phyloP scores from a whole-genome alignment of 2,113 vertebrate species.

The Chauna torquata region DNA sequence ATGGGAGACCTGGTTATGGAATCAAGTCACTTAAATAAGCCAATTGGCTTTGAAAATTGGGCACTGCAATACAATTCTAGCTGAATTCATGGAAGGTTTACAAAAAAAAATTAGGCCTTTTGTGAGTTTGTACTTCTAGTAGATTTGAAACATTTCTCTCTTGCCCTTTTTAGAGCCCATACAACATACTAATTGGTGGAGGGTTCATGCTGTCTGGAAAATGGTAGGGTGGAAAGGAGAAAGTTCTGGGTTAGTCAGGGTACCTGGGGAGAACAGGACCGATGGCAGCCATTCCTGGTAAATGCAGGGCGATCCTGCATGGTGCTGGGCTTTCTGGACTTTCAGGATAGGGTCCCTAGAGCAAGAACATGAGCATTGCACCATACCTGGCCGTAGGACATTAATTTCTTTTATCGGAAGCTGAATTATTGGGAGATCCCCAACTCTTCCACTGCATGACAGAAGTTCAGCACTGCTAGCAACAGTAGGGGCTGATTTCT shows the following conservation, averaged over 20 bases:
- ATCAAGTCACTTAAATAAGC: not conserved
- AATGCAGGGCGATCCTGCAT: not conserved
- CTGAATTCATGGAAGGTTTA: not conserved
- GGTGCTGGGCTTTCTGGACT: not conserved
- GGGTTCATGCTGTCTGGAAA: not conserved
- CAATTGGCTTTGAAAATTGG: not conserved
- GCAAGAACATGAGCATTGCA: not conserved
- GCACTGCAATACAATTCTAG: not conserved
- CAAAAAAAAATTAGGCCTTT: not conserved
- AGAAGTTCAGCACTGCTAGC: not conserved
- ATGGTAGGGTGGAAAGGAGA: not conserved
- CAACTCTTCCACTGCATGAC: not conserved
- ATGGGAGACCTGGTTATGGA: not conserved
- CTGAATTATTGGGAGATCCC: not conserved
- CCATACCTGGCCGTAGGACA: not conserved
- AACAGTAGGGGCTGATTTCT: not conserved
- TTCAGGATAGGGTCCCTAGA: not conserved
- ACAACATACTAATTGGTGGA: not conserved
- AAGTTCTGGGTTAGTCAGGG: not conserved
- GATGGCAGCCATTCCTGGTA: not conserved
- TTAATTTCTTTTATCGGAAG: not conserved
- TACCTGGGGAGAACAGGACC: not conserved
- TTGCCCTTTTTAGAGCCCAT: not conserved
- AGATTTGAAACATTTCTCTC: not conserved
- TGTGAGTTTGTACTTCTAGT: not conserved